Evolutionary conservation across 2,888 invertebrate genomes (phyloP), one percentile per base, ranked within the genome.

Genomic region (Odontothrips loti): DNA sequence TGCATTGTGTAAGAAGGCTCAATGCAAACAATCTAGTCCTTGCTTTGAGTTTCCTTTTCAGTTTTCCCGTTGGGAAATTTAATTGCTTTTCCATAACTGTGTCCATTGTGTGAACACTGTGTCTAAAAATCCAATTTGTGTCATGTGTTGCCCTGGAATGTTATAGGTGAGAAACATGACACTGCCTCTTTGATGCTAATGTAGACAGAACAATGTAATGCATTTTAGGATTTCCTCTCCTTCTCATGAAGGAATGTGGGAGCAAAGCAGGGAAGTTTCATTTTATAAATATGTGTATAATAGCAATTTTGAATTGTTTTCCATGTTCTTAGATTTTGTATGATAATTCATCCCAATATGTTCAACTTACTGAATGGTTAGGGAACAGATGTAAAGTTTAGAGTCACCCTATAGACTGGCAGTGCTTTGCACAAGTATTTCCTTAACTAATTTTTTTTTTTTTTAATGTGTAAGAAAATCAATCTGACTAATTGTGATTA

Each of bases 401-500:
- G 68, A 75, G 68, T 27, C 68, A 75, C 68, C 68, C 27, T 27
- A 75, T 75, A 75, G 68, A 75, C 68, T 75, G 68, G 68, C 68
- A 75, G 68, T 75, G 68, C 68, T 75, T 75, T 75, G 68, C 68
- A 75, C 68, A 75, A 75, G 68, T 75, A 75, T 75, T 75, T 75
- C 68, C 23, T 75, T 75, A 75, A 75, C 68, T 75, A 12, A 23
- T 75, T 27, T 27, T n/a, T 68, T 3, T 68, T 4, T 68, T 51
- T 75, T 75, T 68, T 68, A 11, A 23, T 68, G 23, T 75, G 9
- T 23, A 75, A 27, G 68, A 75, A 27, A 75, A 75, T 27, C 68
- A 75, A 75, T 75, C 68, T 75, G 68, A 75, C 68, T 75, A 75
- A 75, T 75, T 75, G 68, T 75, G 68, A 75, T 75, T 75, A 75